Percentiles rank a stretch among this genome's conserved stretches.
These are phyloP conservation scores for Lacerta viridis DNA, from an alignment of 2,797 vertebrate genomes.

Conservation along the genomic window DNA sequence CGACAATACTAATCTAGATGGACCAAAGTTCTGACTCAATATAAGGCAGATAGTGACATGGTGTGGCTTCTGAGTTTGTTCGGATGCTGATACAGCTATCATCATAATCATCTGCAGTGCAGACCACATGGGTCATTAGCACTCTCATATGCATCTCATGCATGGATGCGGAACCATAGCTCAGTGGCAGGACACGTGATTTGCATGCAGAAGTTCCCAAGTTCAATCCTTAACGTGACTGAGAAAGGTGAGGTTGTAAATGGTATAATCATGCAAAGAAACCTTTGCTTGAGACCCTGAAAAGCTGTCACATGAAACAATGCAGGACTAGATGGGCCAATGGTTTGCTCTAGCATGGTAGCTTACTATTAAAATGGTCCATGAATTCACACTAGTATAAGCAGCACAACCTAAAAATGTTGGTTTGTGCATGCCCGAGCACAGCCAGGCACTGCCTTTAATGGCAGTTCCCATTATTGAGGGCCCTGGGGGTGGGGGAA, in stretches of 20 bases:
- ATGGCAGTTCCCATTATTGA: neutral
- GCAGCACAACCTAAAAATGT: conserved; percentile 13
- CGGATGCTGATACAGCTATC: no score
- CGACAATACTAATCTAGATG: no score
- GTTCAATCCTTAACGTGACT: neutral
- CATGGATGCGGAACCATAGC: neutral
- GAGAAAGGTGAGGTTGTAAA: neutral
- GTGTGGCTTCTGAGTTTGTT: no score
- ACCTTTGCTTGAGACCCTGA: neutral
- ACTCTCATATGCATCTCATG: neutral
- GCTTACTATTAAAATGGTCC: no score
- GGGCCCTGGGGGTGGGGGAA: neutral
- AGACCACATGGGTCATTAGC: neutral
- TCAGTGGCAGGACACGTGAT: neutral
- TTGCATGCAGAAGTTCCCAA: neutral
- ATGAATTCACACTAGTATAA: no score
- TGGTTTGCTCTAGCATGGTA: no score
- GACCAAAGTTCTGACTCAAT: no score
- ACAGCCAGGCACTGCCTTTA: neutral
- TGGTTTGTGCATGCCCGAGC: neutral
- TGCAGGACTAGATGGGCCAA: no score
- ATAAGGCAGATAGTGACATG: no score
- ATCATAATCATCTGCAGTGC: no score
- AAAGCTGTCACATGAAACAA: neutral
- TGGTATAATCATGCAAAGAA: neutral